Base-by-base conservation (phyloP, 2,888 invertebrate genomes). In the Hypolimnas misippus region DNA sequence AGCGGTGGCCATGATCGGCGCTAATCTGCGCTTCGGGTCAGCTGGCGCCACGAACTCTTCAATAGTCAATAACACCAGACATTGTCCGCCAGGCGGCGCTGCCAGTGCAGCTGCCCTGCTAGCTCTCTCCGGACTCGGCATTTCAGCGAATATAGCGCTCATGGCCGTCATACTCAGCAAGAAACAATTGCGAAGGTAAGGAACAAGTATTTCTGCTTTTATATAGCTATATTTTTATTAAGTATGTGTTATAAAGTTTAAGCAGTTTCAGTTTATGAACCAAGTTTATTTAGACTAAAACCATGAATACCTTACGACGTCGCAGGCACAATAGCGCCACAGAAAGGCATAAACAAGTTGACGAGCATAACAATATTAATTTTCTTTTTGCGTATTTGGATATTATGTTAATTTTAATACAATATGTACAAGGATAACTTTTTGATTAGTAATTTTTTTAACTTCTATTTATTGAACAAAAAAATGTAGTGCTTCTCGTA, bases 91-190 rank as follows among this genome's bases (percentile, higher is more conserved):
- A 38, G 96, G 96, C 10, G 96, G 96, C 62, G 95, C 95, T 19
- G 95, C 96, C 1, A 96, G 96, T 82, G 96, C 96, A 2, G 95
- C 95, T 1, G 94, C 96, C 16, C 94, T 96, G 71, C 94, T 96
- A 74, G 94, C 95, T 53, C 93, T 97, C 8, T 96, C 96, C 3
- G 94, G 95, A 3, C 93, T 97, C 67, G 97, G 97, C 62, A 96
- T 97, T 93, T 94, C 95, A 0, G 96, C 97, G 31, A 97, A 97
- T 86, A 87, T 96, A 69, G 94, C 96, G 33, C 93, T 97, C 57
- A 97, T 97, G 96, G 94, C 94, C 8, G 94, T 97, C 70, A 96
- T 97, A 77, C 92, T 97, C 54, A 94, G 95, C 86, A 96, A 96
- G 86, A 94, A 95, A 76, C 96, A 96, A 79, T 92, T 97, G 44